A percentile compares a stretch with the other conserved stretches of the same genome.
Evolutionary conservation across 2,888 invertebrate genomes (phyloP).

Genomic region (Troilus luridus): DNA sequence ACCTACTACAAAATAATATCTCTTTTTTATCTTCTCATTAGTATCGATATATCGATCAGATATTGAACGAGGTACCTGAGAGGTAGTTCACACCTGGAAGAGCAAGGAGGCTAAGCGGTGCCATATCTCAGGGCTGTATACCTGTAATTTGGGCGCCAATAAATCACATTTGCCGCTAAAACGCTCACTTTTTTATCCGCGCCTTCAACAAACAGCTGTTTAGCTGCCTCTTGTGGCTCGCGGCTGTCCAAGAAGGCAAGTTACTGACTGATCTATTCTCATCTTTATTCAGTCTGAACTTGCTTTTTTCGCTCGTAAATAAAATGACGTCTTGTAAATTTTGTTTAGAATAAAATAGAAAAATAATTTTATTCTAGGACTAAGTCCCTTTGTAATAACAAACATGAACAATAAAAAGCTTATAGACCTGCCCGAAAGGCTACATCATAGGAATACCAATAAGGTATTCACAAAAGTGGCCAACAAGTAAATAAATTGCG

Average conservation of each 20-base stretch:
- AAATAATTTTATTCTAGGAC: too few relatives aligned
- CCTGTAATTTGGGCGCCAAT: conserved; percentile 7
- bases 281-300: conserved; percentile 30
- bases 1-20: too few relatives aligned
- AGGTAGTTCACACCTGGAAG: conserved; percentile 4
- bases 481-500: too few relatives aligned
- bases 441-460: too few relatives aligned
- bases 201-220: conserved; percentile 31
- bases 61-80: neutral
- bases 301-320: neutral
- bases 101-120: neutral
- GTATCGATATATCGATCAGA: neutral
- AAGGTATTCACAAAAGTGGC: too few relatives aligned
- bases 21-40: too few relatives aligned
- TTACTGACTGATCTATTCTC: neutral
- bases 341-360: neutral
- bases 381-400: too few relatives aligned
- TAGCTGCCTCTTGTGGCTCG: neutral
- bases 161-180: conserved; percentile 8
- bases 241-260: neutral
- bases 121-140: neutral
- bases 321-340: neutral
- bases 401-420: too few relatives aligned
- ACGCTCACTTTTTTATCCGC: neutral
- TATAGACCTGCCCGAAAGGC: too few relatives aligned